Evolutionary conservation across 1,140 invertebrate genomes (phyloP), one percentile per base, ranked within the genome.

Genomic region (Stegodyphus dumicola): DNA sequence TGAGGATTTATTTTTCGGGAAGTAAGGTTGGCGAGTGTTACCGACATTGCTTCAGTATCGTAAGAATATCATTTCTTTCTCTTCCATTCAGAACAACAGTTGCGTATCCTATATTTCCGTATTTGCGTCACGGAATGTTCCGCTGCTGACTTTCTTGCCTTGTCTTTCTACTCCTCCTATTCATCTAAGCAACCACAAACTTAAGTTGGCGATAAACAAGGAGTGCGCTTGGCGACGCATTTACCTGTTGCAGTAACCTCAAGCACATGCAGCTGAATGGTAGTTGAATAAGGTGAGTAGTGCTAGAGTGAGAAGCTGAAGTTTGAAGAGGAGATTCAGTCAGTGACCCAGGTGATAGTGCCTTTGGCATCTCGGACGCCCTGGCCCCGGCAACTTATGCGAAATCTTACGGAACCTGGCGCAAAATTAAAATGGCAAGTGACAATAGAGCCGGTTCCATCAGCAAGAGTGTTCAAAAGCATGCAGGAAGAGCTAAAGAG

Each of bases 391-490:
- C 67, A 17, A 56, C 84, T 53, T 70, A 85, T 85, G 78, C 78
- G 33, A 69, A 85, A 49, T 48, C 81, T 17, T 78, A 86, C 75
- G 84, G 84, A 77, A 86, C 84, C 84, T 86, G 75, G 76, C 66
- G 76, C 3, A 86, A 78, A 15, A 78, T 77, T 33, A 86, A 53
- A n/a, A 86, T 86, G 84, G 53, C 84, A 11, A 78, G 75, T 89
- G 95, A 97, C 92, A 95, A 94, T 93, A 95, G 96, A 93, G 94
- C 95, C 92, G 95, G 95, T 90, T 93, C 96, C 92, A 94, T 96
- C 89, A 95, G 95, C 88, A 96, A 96, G 93, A 94, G 95, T 90
- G 94, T 97, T 91, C 95, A 96, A 93, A 97, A 97, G 94, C 95
- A 96, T 92, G 95, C 95, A 89, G 95, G 95, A 91, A 93, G 95